A percentile compares a stretch with the other conserved stretches of the same genome.
These are phyloP conservation scores for Hylaea fasciaria DNA, from an alignment of 2,888 invertebrate species.

Conservation along the genomic window DNA sequence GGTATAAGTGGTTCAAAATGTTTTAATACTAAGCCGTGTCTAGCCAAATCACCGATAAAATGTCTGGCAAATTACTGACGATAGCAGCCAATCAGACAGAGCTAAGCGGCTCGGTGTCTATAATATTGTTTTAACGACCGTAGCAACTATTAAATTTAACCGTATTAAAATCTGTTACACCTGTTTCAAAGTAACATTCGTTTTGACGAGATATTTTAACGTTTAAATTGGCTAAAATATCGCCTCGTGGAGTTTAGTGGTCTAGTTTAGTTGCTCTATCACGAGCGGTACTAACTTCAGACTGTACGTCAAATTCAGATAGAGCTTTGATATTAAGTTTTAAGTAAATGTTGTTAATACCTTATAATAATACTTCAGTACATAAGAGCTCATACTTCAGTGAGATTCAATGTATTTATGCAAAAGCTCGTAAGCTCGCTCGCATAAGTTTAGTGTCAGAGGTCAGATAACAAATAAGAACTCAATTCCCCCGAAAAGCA, in stretches of 20 bases:
- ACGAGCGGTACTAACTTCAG: background rate
- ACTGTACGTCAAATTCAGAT: background rate
- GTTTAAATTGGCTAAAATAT: slow-evolving; percentile 1
- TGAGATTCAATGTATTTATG: too few relatives aligned
- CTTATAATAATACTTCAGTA: too few relatives aligned
- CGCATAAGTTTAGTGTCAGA: too few relatives aligned
- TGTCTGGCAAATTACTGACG: slow-evolving; percentile 25
- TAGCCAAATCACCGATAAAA: slow-evolving; percentile 18
- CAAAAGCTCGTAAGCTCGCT: too few relatives aligned
- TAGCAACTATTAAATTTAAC: slow-evolving; percentile 37
- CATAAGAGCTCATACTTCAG: too few relatives aligned
- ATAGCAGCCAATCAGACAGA: slow-evolving; percentile 30
- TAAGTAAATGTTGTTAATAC: too few relatives aligned
- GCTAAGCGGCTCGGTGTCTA: slow-evolving; percentile 10
- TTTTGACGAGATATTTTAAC: slow-evolving; percentile 20
- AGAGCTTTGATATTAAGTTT: background rate
- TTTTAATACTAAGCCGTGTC: slow-evolving; percentile 8
- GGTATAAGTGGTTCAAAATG: slow-evolving; percentile 2
- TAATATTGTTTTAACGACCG: slow-evolving; percentile 34
- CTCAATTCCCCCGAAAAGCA: too few relatives aligned
- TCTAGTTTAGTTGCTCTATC: slow-evolving; percentile 6
- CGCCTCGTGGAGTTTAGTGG: slow-evolving; percentile 3
- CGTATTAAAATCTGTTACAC: slow-evolving; percentile 40
- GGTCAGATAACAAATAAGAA: too few relatives aligned
- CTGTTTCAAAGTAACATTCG: slow-evolving; percentile 26